These are phyloP conservation scores for Neosalanx taihuensis DNA, from an alignment of 2,797 vertebrate genomes.

Conservation along the genomic window DNA sequence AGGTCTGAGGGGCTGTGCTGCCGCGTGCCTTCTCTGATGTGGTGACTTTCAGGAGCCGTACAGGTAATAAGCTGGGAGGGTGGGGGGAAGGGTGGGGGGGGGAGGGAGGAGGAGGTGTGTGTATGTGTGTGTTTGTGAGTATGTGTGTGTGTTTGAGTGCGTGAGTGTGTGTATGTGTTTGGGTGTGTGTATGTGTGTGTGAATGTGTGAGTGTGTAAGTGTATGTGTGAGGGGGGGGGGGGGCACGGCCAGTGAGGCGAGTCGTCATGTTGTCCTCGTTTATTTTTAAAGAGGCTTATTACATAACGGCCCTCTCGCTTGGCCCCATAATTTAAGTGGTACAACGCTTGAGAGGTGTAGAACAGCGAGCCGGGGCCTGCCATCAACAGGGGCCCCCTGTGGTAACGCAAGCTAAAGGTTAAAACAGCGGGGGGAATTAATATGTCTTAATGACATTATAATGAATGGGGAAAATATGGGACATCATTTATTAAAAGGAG, in stretches of 20 bases:
- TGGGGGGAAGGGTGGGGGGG: constrained; percentile 15
- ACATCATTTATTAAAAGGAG: constrained; percentile 78
- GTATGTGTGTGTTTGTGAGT: too few relatives aligned
- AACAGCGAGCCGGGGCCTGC: constrained; percentile 59
- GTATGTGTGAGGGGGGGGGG: background rate
- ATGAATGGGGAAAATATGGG: constrained; percentile 76
- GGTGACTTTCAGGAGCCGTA: constrained; percentile 58
- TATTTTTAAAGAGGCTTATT: constrained; percentile 61
- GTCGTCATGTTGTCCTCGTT: constrained; percentile 52
- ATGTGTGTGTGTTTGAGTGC: too few relatives aligned
- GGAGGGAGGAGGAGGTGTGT: background rate
- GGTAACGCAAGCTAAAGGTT: constrained; percentile 69
- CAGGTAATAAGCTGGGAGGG: constrained; percentile 42
- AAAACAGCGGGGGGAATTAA: constrained; percentile 76
- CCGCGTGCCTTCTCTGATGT: constrained; percentile 55
- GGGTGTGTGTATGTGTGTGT: too few relatives aligned
- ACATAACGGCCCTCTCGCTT: constrained; percentile 52
- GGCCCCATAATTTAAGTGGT: constrained; percentile 57
- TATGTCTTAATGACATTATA: constrained; percentile 80
- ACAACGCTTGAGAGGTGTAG: constrained; percentile 55
- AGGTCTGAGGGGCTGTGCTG: constrained; percentile 38
- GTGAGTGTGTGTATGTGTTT: too few relatives aligned
- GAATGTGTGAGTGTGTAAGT: constrained; percentile 37
- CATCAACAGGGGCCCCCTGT: constrained; percentile 50
- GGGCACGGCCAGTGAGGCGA: constrained; percentile 12